Percentiles rank a stretch among this genome's conserved stretches.
These are phyloP conservation scores for Lypha dubia DNA, from an alignment of 2,888 invertebrate species.

Conservation along the genomic window DNA sequence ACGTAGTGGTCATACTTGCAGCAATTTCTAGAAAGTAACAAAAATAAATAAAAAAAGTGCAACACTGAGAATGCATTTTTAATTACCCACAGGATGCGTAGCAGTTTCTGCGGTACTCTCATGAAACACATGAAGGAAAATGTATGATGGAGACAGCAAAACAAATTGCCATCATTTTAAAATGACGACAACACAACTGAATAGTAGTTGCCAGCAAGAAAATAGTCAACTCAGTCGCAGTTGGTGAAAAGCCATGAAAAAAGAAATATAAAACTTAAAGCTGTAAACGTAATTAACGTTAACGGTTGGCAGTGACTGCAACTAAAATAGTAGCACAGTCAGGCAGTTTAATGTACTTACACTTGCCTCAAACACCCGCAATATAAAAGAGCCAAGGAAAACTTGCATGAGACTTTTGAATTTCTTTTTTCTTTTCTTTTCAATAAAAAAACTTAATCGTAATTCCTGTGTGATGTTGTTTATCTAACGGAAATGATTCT, in stretches of 20 bases:
- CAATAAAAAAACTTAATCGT: constrained; percentile 6
- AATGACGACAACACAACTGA: constrained; percentile 60
- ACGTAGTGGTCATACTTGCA: constrained; percentile 29
- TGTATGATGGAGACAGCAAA: constrained; percentile 50
- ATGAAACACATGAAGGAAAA: background rate
- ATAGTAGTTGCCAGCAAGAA: background rate
- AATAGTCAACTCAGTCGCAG: background rate
- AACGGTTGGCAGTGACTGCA: constrained; percentile 37
- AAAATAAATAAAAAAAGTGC: constrained; percentile 44
- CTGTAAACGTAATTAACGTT: constrained; percentile 50
- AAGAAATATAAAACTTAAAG: constrained; percentile 29
- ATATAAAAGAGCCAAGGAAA: constrained; percentile 30
- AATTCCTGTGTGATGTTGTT: constrained; percentile 51
- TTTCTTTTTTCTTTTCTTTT: constrained; percentile 2
- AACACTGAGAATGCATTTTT: constrained; percentile 73
- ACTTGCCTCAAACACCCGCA: constrained; percentile 61
- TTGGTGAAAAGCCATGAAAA: constrained; percentile 4
- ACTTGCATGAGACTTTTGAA: constrained; percentile 17
- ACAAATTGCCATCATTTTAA: constrained; percentile 69
- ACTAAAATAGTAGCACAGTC: constrained; percentile 29
- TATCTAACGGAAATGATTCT: constrained; percentile 66
- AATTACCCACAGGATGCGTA: constrained; percentile 75
- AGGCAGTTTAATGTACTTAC: constrained; percentile 3
- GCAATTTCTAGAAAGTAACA: constrained; percentile 20
- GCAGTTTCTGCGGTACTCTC: constrained; percentile 29